Base-by-base conservation (phyloP, 2,888 invertebrate genomes). In the Steromphala cineraria region DNA sequence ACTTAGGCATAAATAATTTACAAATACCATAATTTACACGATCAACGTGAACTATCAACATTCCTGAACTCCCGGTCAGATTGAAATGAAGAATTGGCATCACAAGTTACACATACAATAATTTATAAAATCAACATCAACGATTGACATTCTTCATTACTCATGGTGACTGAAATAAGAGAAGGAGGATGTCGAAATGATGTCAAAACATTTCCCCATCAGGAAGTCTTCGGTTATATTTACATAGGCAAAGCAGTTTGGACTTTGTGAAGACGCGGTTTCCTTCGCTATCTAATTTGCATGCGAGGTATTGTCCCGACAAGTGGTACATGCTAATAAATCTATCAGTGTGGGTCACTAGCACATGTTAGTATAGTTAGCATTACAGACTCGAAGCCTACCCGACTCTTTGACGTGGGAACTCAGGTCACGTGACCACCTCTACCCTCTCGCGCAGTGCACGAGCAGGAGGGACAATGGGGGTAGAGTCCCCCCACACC, bases 161-260 rank as follows among this genome's bases (percentile, higher is more conserved):
- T 5, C 46, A 46, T 1, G 46, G 1, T 10, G 46, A 46, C 46
- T 46, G 46, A 46, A 46, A 46, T 46, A 13, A 46, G 46, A 46
- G 46, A 46, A 46, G 46, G 13, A 46, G 46, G 46, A 46, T 46
- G 46, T 62, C 62, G 28, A 21, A 3, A 62, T 62, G 19, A 62
- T 24, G 19, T 62, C 28, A 62, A 62, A 62, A 0, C 21, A 15
- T 28, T 21, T 28, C 5, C 62, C 15, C 62, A 62, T 28, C 62
- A 28, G 21, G 62, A 62, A 28, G 24, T 28, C 28, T 28, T 62
- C 62, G 28, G 28, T 21, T 62, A 28, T 62, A 28, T 62, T 62
- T 62, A 28, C 28, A 62, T 62, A 62, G 62, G 62, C 62, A 62
- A 62, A 62, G n/a, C 62, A 62, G 62, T 62, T 62, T 62, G 62